Percentiles rank a stretch among this genome's conserved stretches.
Conservation (phyloP, 2,888 invertebrate species). For the Eilema depressum region DNA sequence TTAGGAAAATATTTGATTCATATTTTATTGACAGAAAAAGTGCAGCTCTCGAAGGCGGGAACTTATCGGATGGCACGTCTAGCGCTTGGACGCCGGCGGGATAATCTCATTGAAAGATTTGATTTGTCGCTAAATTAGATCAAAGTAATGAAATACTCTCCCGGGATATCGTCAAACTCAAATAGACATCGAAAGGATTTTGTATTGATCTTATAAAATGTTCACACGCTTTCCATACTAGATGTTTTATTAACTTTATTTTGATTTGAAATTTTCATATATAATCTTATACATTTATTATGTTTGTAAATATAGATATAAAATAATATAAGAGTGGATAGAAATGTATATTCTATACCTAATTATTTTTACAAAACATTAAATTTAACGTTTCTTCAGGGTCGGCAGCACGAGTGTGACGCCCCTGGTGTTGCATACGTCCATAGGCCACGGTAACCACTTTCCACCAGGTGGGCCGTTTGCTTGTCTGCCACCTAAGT, state of each 20-base stretch:
- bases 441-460: too few species aligned
- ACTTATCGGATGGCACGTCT: constrained; percentile 57
- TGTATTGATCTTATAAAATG: constrained; percentile 47
- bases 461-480: too few species aligned
- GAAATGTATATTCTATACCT: too few species aligned
- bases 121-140: constrained; percentile 86
- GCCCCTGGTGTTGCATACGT: too few species aligned
- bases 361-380: too few species aligned
- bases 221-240: constrained; percentile 30
- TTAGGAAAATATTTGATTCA: not conserved
- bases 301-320: not conserved
- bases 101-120: constrained; percentile 85
- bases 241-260: not conserved
- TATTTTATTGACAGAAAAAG: constrained; percentile 41
- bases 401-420: too few species aligned
- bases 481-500: too few species aligned
- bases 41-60: constrained; percentile 54
- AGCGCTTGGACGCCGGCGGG: constrained; percentile 65
- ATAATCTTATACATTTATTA: not conserved
- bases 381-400: too few species aligned
- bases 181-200: constrained; percentile 66
- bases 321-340: too few species aligned
- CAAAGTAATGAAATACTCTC: constrained; percentile 84
- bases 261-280: not conserved
- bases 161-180: constrained; percentile 61